These are phyloP conservation scores for Luperina testacea DNA, from an alignment of 2,888 invertebrate species.

Conservation along the genomic window DNA sequence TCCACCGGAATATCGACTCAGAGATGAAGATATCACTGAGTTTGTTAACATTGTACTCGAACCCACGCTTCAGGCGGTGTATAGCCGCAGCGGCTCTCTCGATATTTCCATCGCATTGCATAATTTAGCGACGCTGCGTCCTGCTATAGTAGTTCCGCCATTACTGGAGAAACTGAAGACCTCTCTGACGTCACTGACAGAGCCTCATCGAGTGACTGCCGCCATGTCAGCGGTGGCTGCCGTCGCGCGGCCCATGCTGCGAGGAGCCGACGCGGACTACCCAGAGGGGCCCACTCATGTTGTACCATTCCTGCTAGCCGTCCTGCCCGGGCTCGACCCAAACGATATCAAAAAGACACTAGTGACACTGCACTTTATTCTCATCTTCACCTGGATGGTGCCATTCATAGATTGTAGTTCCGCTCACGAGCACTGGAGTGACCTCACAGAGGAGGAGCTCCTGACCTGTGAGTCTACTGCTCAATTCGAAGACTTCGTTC, in stretches of 20 bases:
- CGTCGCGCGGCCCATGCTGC: constrained; percentile 92
- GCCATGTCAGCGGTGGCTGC: constrained; percentile 93
- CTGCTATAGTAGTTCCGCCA: constrained; percentile 95
- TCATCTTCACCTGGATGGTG: constrained; percentile 93
- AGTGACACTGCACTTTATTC: constrained; percentile 94
- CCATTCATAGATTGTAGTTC: constrained; percentile 96
- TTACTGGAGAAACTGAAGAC: constrained; percentile 95
- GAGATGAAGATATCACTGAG: constrained; percentile 94
- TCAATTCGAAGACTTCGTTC: constrained; percentile 96
- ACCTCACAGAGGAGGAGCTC: constrained; percentile 94
- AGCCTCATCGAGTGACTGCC: constrained; percentile 95
- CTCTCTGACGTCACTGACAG: constrained; percentile 95
- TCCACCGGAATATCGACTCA: constrained; percentile 92
- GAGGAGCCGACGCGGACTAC: constrained; percentile 89
- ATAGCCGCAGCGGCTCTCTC: constrained; percentile 92
- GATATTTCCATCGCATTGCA: constrained; percentile 93
- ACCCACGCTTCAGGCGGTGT: constrained; percentile 94
- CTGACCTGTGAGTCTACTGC: constrained; percentile 95
- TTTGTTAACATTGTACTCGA: constrained; percentile 95
- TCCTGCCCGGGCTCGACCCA: constrained; percentile 96
- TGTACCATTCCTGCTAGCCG: constrained; percentile 94
- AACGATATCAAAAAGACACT: constrained; percentile 95
- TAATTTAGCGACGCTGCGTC: constrained; percentile 94
- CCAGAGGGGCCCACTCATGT: constrained; percentile 95
- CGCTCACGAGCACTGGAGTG: constrained; percentile 91